Evolutionary conservation across 2,797 vertebrate species (phyloP).

Genomic region (Tachyglossus aculeatus): DNA sequence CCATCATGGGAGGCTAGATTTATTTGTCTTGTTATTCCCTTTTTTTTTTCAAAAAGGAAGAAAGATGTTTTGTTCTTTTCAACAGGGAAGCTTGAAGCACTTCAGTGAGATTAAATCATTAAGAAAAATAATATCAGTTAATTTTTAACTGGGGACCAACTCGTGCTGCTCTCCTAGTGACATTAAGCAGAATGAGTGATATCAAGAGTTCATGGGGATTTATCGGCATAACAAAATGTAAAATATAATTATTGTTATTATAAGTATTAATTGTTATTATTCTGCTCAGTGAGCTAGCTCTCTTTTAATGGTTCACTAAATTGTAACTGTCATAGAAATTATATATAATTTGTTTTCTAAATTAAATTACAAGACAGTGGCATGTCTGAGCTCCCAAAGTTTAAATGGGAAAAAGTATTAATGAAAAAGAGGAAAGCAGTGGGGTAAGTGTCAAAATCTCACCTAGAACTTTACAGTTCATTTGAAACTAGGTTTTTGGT

Average conservation of each 20-base stretch:
- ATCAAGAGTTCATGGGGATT: conserved; percentile 15
- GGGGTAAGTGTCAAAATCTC: not conserved
- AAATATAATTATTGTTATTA: conserved; percentile 41
- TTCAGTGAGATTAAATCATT: conserved; percentile 5
- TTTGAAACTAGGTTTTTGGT: not conserved
- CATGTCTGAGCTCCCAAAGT: conserved; percentile 31
- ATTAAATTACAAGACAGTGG: conserved; percentile 37
- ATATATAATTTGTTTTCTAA: conserved; percentile 50
- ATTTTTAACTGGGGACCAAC: not conserved
- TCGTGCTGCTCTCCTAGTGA: conserved; percentile 3
- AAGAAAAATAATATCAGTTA: not conserved
- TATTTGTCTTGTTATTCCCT: not conserved
- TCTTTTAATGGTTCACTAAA: conserved; percentile 30
- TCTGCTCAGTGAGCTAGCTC: conserved; percentile 21
- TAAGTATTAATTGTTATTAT: conserved; percentile 39
- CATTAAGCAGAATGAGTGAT: conserved; percentile 24
- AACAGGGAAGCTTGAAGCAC: not conserved
- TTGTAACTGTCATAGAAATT: conserved; percentile 43
- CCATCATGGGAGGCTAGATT: not conserved
- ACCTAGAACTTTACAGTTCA: not conserved
- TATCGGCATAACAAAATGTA: conserved; percentile 25
- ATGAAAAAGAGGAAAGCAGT: conserved; percentile 34
- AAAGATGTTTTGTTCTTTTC: not conserved
- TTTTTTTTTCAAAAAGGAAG: conserved; percentile 1
- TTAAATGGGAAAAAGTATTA: conserved; percentile 26